Conservation (phyloP, 2,797 vertebrate genomes). For the Zalophus californianus region DNA sequence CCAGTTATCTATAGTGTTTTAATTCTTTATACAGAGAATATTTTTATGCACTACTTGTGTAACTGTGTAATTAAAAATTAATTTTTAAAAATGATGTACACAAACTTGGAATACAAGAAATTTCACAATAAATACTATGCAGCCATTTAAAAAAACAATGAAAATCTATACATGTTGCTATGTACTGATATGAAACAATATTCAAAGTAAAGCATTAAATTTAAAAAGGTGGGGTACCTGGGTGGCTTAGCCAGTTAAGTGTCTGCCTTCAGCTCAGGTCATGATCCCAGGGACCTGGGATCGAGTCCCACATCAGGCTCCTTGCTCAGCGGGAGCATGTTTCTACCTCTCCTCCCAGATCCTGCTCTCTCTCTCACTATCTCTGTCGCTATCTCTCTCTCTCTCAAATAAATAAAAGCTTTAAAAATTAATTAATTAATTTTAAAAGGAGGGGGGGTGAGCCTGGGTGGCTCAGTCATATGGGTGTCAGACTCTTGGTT, state of each 20-base stretch:
- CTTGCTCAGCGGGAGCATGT: background rate
- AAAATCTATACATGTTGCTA: background rate
- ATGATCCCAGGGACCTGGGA: background rate
- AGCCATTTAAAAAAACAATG: background rate
- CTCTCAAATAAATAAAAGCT: too few relatives aligned
- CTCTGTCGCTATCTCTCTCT: too few relatives aligned
- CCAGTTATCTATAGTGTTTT: background rate
- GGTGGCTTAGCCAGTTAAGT: background rate
- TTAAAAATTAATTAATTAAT: too few relatives aligned
- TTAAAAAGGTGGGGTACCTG: background rate
- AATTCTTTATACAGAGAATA: background rate
- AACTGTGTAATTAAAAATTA: background rate
- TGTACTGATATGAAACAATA: background rate
- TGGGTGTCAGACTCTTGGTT: background rate
- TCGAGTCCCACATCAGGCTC: background rate
- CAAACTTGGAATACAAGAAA: background rate
- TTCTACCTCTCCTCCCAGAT: background rate
- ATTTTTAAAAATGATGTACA: background rate
- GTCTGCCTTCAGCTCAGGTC: background rate
- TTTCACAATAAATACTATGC: background rate
- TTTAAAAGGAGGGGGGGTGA: background rate
- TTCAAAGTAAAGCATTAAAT: slow-evolving; percentile 13
- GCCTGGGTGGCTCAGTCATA: background rate
- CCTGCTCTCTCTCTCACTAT: background rate
- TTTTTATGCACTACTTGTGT: background rate